phyloP scores from a whole-genome alignment of 2,113 vertebrate genomes.

The Oophaga pumilio region DNA sequence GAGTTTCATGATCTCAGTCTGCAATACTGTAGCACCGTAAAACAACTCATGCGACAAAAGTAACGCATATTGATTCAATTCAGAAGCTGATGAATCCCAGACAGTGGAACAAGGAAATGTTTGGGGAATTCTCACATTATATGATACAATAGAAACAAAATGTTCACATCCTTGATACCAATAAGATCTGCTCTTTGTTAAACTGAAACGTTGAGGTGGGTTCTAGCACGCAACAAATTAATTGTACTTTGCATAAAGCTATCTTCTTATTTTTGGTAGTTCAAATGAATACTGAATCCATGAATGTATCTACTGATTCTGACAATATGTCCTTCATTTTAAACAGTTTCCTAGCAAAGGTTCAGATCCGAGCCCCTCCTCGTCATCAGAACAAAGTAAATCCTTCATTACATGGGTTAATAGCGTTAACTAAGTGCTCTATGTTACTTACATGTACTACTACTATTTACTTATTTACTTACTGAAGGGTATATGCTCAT shows the following conservation, averaged over 20 bases:
- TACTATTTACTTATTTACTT: too few relatives aligned
- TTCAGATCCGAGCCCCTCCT: background rate
- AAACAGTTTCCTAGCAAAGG: background rate
- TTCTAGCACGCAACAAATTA: background rate
- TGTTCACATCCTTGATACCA: background rate
- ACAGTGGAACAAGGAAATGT: conserved; percentile 3
- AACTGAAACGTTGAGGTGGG: background rate
- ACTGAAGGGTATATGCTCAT: too few relatives aligned
- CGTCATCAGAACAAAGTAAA: too few relatives aligned
- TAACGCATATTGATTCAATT: background rate
- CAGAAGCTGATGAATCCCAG: conserved; percentile 26
- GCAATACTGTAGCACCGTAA: background rate
- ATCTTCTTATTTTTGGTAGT: background rate
- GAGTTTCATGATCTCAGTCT: background rate
- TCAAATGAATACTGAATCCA: background rate
- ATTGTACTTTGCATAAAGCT: background rate
- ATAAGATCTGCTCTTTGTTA: background rate
- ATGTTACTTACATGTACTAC: too few relatives aligned
- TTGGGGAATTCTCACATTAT: conserved; percentile 23
- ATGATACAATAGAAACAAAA: conserved; percentile 21
- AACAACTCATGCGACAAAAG: background rate
- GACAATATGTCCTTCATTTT: background rate
- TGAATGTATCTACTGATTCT: background rate
- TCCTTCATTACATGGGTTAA: background rate
- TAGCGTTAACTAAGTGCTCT: too few relatives aligned